phyloP scores from a whole-genome alignment of 2,888 invertebrate species.

The Stenichneumon culpator region DNA sequence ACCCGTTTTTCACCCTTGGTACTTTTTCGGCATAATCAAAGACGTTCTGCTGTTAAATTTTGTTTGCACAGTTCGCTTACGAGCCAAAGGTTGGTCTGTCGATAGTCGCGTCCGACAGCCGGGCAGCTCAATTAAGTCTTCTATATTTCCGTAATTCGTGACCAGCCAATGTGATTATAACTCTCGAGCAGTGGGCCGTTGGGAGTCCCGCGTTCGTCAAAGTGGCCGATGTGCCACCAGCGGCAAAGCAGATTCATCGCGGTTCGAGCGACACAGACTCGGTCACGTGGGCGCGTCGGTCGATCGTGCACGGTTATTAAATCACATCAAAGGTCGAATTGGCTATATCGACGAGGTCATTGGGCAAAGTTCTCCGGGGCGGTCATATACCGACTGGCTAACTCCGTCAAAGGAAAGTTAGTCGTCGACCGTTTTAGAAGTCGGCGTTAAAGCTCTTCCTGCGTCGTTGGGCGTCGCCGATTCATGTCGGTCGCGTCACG shows the following conservation, averaged over 20 bases:
- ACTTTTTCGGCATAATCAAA: too few species aligned
- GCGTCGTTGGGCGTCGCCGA: too few species aligned
- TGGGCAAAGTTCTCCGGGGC: constrained; percentile 24
- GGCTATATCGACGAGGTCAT: constrained; percentile 27
- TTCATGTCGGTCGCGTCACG: neutral
- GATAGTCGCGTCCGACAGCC: constrained; percentile 64
- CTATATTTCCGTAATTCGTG: constrained; percentile 72
- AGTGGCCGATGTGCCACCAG: neutral
- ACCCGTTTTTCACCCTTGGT: too few species aligned
- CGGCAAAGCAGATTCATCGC: neutral
- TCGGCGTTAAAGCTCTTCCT: neutral
- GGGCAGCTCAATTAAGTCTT: constrained; percentile 70
- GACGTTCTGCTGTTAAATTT: neutral
- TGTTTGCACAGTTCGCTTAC: neutral
- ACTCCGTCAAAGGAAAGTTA: neutral
- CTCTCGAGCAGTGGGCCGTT: constrained; percentile 49
- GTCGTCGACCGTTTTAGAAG: neutral
- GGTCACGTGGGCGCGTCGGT: neutral
- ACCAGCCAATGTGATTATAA: constrained; percentile 78
- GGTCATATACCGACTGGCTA: neutral
- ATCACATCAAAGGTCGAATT: constrained; percentile 41
- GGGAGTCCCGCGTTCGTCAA: neutral
- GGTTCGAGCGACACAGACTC: neutral
- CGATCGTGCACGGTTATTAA: constrained; percentile 14
- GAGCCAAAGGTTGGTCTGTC: neutral